Base-by-base conservation (phyloP, 2,888 invertebrate genomes). In the Tenthredo amoena region DNA sequence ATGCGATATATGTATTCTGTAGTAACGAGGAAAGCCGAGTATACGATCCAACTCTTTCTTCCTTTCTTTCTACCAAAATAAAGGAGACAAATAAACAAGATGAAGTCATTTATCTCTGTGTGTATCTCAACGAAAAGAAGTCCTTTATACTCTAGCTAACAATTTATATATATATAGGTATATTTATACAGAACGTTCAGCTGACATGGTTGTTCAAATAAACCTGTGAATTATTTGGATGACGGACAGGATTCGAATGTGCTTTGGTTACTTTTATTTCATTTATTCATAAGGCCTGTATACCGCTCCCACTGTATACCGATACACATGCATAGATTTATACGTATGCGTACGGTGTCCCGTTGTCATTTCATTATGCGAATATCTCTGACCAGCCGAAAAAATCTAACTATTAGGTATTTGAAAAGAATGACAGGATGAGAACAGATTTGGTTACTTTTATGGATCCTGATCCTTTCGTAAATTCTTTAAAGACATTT, bases 171-270 rank as follows among this genome's bases (percentile, higher is more conserved):
- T 40, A 43, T 43, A 9, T 21, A 5, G n/a, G 43, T 31, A 10
- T 74, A n/a, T 21, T 5, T 21, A 43, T 43, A 74, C 68, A 26
- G 68, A 34, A 34, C 43, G 21, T 74, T 74, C 72, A 43, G 43
- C 43, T 43, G 72, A 74, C 72, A 74, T 43, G 40, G 72, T 74
- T 74, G 72, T 74, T 74, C 72, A 43, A 74, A 74, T 74, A 74
- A 74, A 74, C 72, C 72, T 74, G 72, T 77, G 50, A 77, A 77
- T 77, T 77, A 77, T 77, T 77, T 55, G 55, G 47, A 47, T 77
- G 77, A 77, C 77, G n/a, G 77, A 77, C 47, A 77, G 55, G 50
- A 21, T 77, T 55, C 77, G 77, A 77, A 77, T 77, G 77, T 31
- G 77, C 47, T 47, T 77, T 55, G 55, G 50, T 55, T 77, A 34